Evolutionary conservation across 2,113 vertebrate species (phyloP), one percentile per base, ranked within the genome.

Genomic region (Ceyx cyanopectus): DNA sequence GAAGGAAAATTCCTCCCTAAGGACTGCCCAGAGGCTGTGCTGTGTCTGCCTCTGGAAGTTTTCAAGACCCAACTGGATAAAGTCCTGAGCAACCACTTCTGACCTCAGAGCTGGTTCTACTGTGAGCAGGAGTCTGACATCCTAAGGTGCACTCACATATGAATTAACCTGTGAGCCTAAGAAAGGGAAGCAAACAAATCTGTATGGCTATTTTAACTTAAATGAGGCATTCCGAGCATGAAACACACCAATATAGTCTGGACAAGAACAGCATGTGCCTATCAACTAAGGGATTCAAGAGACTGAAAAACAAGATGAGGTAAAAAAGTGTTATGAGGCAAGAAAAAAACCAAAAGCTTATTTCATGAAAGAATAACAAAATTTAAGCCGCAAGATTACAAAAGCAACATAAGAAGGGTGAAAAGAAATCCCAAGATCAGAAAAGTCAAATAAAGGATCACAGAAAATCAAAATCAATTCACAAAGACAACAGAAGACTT

Each of bases 1-100:
- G 4, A 16, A 87, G 37, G 14, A n/a, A 85, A 56, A 4, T 45
- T 56, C 17, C 48, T 54, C 8, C 4, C 12, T 5, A 10, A 87
- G 45, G 43, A 56, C 21, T 91, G 45, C 7, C 10, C 34, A 66
- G 24, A 89, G 12, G 10, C 12, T 61, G 15, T 78, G 57, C 1
- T 1, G 2, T 29, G 48, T 86, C 57, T 2, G 1, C 5, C 18
- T 10, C 53, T 69, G 54, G 18, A 69, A 7, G 7, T 46, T 53
- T 58, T 73, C 50, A 62, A 57, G n/a, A 62, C 7, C 2, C 23
- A 65, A 12, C 5, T 32, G 58, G 32, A 54, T 26, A 82, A 41
- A 2, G 1, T 2, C 16, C 53, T 53, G 21, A 1, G 2, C 19
- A 79, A 14, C 5, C 4, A n/a, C 0, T 0, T 30, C 19, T 41